A percentile compares a stretch with the other conserved stretches of the same genome.
Evolutionary conservation across 1,140 invertebrate species (phyloP).

Genomic region (Diorhabda carinulata): DNA sequence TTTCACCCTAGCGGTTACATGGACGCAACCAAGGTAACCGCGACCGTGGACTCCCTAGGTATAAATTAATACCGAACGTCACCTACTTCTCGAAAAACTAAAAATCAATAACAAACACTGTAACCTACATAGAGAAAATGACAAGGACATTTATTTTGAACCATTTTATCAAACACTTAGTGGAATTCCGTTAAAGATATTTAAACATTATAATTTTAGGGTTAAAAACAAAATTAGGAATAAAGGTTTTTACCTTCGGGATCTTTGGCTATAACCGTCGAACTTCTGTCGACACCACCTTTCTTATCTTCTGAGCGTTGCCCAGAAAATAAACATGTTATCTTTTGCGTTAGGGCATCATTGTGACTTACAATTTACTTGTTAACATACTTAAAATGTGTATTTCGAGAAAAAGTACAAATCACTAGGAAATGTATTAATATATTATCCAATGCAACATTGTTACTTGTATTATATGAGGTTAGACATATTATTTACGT

Average conservation of each 20-base stretch:
- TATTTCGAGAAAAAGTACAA: too few species aligned
- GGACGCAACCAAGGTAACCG: neutral
- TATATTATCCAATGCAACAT: too few species aligned
- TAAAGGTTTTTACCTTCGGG: conserved; percentile 69
- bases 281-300: conserved; percentile 84
- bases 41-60: neutral
- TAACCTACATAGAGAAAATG: neutral
- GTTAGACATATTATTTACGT: too few species aligned
- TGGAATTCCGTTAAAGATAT: too few species aligned
- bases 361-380: neutral
- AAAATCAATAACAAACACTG: neutral
- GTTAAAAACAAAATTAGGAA: conserved; percentile 21
- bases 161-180: too few species aligned
- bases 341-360: conserved; percentile 26
- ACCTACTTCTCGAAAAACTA: conserved; percentile 1
- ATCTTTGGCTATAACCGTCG: conserved; percentile 91
- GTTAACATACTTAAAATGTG: neutral
- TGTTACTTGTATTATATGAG: too few species aligned
- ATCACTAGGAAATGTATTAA: too few species aligned
- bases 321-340: conserved; percentile 49
- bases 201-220: too few species aligned
- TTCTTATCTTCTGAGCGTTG: conserved; percentile 76
- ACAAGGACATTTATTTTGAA: too few species aligned
- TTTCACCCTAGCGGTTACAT: neutral
- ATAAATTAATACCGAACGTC: neutral